Evolutionary conservation across 2,888 invertebrate species (phyloP).

Genomic region (Zaprionus bogoriensis): DNA sequence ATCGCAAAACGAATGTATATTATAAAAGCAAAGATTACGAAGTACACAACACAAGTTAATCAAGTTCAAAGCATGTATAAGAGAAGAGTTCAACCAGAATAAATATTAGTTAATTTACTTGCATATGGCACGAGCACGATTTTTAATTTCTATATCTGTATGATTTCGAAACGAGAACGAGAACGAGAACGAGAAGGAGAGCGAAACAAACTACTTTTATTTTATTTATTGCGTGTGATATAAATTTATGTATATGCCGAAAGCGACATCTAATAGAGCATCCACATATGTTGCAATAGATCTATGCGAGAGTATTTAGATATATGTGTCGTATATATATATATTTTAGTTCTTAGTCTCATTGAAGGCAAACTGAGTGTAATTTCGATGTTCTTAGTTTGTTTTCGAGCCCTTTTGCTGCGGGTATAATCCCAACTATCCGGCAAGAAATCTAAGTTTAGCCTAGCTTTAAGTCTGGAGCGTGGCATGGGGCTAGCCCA

Average conservation of each 20-base stretch:
- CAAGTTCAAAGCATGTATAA: conserved; percentile 27
- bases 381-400: conserved; percentile 46
- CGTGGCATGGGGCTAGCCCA: conserved; percentile 39
- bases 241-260: conserved; percentile 68
- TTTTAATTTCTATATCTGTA: conserved; percentile 47
- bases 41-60: conserved; percentile 6
- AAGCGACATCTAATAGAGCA: conserved; percentile 23
- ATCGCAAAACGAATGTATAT: conserved; percentile 31
- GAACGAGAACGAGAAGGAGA: too few relatives aligned
- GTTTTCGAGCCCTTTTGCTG: conserved; percentile 71
- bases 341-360: conserved; percentile 29
- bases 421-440: neutral
- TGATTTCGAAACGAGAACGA: too few relatives aligned
- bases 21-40: neutral
- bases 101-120: conserved; percentile 15
- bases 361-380: conserved; percentile 65
- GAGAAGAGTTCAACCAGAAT: neutral
- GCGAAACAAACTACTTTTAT: too few relatives aligned
- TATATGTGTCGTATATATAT: conserved; percentile 17
- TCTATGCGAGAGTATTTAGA: conserved; percentile 21
- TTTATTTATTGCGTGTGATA: conserved; percentile 78
- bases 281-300: conserved; percentile 42
- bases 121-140: conserved; percentile 19
- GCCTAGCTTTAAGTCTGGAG: conserved; percentile 9
- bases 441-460: conserved; percentile 15